These are phyloP conservation scores for Sylvia atricapilla DNA, from an alignment of 2,113 vertebrate genomes.

Conservation along the genomic window DNA sequence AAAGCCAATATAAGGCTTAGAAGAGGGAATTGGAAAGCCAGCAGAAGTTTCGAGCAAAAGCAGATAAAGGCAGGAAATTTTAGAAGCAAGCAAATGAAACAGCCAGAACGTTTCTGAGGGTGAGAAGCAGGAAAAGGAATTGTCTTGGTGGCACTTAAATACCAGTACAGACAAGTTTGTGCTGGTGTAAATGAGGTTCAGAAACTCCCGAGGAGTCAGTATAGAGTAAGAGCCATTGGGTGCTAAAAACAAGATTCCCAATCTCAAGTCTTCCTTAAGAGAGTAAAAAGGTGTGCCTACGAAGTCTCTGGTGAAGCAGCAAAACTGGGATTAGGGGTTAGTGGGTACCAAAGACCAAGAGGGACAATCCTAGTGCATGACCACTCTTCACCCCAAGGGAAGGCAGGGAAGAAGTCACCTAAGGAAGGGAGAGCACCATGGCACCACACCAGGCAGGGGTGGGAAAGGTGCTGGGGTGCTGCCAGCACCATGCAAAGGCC, in stretches of 20 bases:
- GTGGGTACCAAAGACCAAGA: neutral
- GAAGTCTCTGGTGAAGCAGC: neutral
- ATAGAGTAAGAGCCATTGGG: neutral
- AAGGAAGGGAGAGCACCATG: neutral
- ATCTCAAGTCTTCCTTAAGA: neutral
- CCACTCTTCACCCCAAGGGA: neutral
- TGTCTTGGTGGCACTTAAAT: constrained; percentile 2
- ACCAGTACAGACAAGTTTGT: neutral
- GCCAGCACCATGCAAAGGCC: accelerated
- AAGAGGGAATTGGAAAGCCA: constrained; percentile 39
- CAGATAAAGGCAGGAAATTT: constrained; percentile 39
- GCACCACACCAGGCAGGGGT: accelerated
- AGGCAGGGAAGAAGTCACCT: neutral
- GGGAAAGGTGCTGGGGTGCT: neutral
- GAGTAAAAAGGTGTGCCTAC: neutral
- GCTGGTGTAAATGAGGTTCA: neutral
- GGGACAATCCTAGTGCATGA: neutral
- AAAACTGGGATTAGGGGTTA: neutral
- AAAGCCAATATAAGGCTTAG: constrained; percentile 24
- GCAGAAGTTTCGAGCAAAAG: constrained; percentile 50
- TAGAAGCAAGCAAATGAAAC: constrained; percentile 60
- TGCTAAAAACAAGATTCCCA: neutral
- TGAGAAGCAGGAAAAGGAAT: neutral
- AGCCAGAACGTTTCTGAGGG: constrained; percentile 19
- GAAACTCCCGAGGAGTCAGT: neutral